Conservation (phyloP, 2,113 vertebrate genomes). For the Lophotis ruficrista region DNA sequence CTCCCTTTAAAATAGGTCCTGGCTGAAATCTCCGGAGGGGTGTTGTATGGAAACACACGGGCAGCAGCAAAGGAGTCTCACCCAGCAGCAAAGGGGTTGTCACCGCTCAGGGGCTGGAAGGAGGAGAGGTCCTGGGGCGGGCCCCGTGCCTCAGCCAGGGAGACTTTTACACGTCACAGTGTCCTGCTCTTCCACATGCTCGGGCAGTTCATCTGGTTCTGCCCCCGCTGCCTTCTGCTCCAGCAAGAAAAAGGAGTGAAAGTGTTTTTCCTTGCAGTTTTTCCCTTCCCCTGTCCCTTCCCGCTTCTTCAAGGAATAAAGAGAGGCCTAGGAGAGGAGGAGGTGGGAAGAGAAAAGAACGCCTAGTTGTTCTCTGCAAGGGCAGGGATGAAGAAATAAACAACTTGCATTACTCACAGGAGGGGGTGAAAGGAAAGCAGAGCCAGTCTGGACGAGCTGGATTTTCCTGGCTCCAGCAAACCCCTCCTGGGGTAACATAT, state of each 20-base stretch:
- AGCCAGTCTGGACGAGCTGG: neutral
- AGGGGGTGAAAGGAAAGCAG: constrained; percentile 38
- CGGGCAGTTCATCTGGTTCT: neutral
- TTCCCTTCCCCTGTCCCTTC: neutral
- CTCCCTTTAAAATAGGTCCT: neutral
- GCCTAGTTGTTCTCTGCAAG: constrained; percentile 26
- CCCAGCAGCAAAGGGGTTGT: neutral
- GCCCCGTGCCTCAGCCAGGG: neutral
- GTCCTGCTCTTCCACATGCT: neutral
- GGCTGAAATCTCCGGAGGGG: neutral
- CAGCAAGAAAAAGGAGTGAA: neutral
- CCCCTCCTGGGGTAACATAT: neutral
- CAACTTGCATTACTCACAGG: constrained; percentile 38
- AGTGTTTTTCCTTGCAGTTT: neutral
- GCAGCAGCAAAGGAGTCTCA: neutral
- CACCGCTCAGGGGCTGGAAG: neutral
- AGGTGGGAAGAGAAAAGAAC: constrained; percentile 11
- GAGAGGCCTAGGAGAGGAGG: neutral
- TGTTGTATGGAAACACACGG: neutral
- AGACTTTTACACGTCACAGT: accelerated
- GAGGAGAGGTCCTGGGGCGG: neutral
- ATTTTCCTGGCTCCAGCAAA: constrained; percentile 50
- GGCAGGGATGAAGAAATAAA: constrained; percentile 49
- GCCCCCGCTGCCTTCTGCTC: neutral
- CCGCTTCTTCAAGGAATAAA: neutral